Base-by-base conservation (phyloP, 2,888 invertebrate genomes). In the Xestoiulus laeticollis region DNA sequence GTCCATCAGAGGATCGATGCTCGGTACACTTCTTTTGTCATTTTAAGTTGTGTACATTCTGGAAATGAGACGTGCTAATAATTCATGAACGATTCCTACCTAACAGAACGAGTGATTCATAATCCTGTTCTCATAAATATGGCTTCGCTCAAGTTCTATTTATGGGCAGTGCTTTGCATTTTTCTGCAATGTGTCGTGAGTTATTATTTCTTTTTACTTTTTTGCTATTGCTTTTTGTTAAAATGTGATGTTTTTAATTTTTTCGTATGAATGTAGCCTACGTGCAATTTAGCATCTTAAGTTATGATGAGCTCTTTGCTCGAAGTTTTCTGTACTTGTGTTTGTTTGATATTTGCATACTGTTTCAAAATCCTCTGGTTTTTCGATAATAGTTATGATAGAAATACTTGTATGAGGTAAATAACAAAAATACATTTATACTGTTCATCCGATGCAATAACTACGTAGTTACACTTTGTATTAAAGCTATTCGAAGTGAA, bases 61-160 rank as follows among this genome's bases (percentile, higher is more conserved):
- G 26, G 12, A 68, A 68, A 22, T 78, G 30, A 78, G 30, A 78
- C 10, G 78, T 78, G 78, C 30, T 32, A 78, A 78, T 78, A 78
- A 78, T 78, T 78, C 30, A 30, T 78, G 78, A 68, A 30, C 78
- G 30, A 78, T 78, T 78, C 78, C 78, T 78, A 78, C 78, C 78
- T 78, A 32, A 78, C 78, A 78, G 78, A 78, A 32, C 78, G 78
- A 78, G 78, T 78, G 78, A 16, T 78, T 30, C 78, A 78, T 78
- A 78, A 32, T 78, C 78, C 78, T 78, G 78, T 16, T 78, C 78
- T 30, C 78, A 78, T 78, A 78, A 78, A 78, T 78, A 78, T 78
- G 78, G 78, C 78, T 78, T 78, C 78, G 78, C 78, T 78, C 78
- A 78, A 78, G 78, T 78, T 78, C 78, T 78, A 78, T 78, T 78